phyloP scores from a whole-genome alignment of 2,888 invertebrate genomes.

The Graphium colonna region DNA sequence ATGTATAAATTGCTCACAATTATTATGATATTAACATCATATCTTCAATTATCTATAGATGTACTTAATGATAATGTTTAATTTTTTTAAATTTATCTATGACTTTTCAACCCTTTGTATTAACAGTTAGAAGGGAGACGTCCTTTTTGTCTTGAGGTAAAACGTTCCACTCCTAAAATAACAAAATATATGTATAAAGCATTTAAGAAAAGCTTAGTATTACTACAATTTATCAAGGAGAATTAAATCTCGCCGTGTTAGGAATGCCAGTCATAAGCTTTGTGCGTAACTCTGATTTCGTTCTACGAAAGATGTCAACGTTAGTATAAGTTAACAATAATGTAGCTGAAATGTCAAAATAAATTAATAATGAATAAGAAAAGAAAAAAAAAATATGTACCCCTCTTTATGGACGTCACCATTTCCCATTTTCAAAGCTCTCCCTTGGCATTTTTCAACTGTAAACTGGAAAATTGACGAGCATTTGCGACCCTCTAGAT shows the following conservation, averaged over 20 bases:
- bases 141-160: not conserved
- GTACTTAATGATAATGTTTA: not conserved
- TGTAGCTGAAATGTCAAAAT: no score
- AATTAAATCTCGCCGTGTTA: not conserved
- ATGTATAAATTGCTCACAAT: no score
- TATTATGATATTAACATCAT: no score
- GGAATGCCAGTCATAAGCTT: no score
- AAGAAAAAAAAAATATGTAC: no score
- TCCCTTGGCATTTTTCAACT: not conserved
- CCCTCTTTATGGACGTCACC: not conserved
- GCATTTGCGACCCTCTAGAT: constrained; percentile 42
- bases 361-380: no score
- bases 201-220: not conserved
- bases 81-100: not conserved
- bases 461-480: not conserved
- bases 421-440: not conserved
- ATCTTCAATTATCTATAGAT: no score
- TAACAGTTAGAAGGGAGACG: not conserved
- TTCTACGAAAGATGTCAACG: no score
- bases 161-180: not conserved
- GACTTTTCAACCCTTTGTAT: no score
- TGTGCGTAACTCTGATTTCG: no score
- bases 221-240: not conserved
- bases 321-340: no score
- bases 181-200: not conserved